Evolutionary conservation across 2,888 invertebrate genomes (phyloP), one percentile per base, ranked within the genome.

Genomic region (Erpobdella octoculata): DNA sequence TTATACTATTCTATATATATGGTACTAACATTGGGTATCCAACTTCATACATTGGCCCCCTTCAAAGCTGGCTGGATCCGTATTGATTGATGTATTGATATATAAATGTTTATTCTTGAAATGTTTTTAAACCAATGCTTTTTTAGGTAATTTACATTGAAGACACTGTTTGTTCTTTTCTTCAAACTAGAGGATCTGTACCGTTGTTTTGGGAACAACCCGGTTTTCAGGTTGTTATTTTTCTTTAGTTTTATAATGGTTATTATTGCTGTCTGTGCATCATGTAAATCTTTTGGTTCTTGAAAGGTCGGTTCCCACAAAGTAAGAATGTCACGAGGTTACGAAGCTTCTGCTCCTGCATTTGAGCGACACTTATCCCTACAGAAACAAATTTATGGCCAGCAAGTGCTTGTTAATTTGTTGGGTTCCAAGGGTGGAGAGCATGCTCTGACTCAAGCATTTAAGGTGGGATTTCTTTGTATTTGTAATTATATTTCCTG

Each of bases 151-250:
- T 85, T 67, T 84, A 81, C 73, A 74, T 85, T 53, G 96, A 97
- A 81, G 91, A 93, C 79, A 90, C 92, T 80, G 88, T 93, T 4
- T 88, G 79, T 18, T 83, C 82, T 1, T 82, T 78, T 74, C 86
- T 98, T 15, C 86, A 87, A 85, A 93, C 93, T 0, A 87, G 97
- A 78, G 98, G 98, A 0, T 96, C 96, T 0, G 94, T 98, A 0
- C 97, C 98, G 0, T 85, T 98, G 31, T 98, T 98, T 85, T 98
- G 97, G 95, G 97, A 98, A 82, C 98, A 98, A 81, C 95, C 97
- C 0, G 97, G 97, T 12, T 89, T 97, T 15, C 76, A 88, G 87
- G 96, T 98, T 80, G 75, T 9, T 62, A 21, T 28, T 9, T 21
- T 31, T n/a, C 33, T 38, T 66, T 66, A 66, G n/a, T 6, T 18